Conservation (phyloP, 2,113 vertebrate species). For the Rhipidura dahli region DNA sequence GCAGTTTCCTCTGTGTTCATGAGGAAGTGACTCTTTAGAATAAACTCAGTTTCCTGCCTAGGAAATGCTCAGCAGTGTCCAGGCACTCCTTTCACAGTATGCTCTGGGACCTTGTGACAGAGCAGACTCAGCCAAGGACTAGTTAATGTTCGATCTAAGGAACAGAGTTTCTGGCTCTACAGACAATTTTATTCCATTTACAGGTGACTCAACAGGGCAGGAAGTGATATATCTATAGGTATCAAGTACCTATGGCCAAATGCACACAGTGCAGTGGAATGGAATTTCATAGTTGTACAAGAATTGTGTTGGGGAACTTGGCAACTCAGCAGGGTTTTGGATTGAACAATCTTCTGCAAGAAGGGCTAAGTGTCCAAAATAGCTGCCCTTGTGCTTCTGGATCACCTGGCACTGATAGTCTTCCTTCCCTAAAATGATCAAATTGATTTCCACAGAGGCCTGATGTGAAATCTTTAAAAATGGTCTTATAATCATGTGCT, state of each 20-base stretch:
- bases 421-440: background rate
- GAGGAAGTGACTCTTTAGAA: background rate
- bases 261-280: background rate
- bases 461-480: background rate
- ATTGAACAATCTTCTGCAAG: background rate
- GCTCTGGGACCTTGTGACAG: background rate
- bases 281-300: rapidly evolving
- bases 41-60: background rate
- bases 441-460: background rate
- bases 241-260: background rate
- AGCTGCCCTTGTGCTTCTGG: background rate
- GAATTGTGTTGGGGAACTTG: background rate
- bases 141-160: background rate
- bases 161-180: background rate
- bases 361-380: background rate
- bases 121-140: background rate
- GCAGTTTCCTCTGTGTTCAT: background rate
- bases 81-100: background rate
- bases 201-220: background rate
- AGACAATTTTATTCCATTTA: background rate
- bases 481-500: background rate
- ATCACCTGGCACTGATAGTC: background rate
- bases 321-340: background rate
- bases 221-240: background rate
- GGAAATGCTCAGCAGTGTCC: background rate